These are phyloP conservation scores for Leptinotarsa texana DNA, from an alignment of 1,140 invertebrate genomes.

Conservation along the genomic window DNA sequence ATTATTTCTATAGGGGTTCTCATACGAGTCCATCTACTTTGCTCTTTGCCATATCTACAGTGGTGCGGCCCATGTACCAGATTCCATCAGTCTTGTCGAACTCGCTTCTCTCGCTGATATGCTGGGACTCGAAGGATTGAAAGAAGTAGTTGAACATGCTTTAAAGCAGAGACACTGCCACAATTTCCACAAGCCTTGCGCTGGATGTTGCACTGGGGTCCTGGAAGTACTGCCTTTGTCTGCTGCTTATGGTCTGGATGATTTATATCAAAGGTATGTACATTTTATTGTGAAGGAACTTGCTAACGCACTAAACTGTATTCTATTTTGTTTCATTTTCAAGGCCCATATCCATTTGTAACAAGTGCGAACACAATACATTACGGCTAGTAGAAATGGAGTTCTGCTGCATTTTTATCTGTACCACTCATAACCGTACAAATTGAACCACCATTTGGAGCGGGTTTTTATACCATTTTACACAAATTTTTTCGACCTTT, in stretches of 20 bases:
- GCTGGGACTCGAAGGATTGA: slow-evolving; percentile 84
- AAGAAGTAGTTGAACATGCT: slow-evolving; percentile 85
- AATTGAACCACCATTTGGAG: too few relatives aligned
- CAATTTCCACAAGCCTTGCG: slow-evolving; percentile 79
- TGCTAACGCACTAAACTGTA: background rate
- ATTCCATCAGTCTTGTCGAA: slow-evolving; percentile 82
- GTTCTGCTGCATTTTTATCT: too few relatives aligned
- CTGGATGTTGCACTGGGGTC: slow-evolving; percentile 59
- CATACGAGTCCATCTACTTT: slow-evolving; percentile 83
- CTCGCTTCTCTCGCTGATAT: slow-evolving; percentile 85
- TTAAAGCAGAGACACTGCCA: slow-evolving; percentile 90
- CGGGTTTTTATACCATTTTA: too few relatives aligned
- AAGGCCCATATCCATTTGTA: too few relatives aligned
- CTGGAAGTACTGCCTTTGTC: slow-evolving; percentile 81
- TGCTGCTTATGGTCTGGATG: slow-evolving; percentile 82
- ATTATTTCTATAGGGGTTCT: slow-evolving; percentile 69
- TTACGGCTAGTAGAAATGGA: too few relatives aligned
- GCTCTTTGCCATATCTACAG: slow-evolving; percentile 91
- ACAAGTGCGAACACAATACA: too few relatives aligned
- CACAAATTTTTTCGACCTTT: too few relatives aligned
- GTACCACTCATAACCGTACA: too few relatives aligned
- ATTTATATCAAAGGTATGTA: slow-evolving; percentile 67
- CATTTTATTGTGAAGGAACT: background rate
- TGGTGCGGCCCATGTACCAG: slow-evolving; percentile 81
- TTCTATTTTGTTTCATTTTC: too few relatives aligned